Percentiles rank a stretch among this genome's conserved stretches.
Conservation (phyloP, 2,888 invertebrate species). For the Drosophila histrio region DNA sequence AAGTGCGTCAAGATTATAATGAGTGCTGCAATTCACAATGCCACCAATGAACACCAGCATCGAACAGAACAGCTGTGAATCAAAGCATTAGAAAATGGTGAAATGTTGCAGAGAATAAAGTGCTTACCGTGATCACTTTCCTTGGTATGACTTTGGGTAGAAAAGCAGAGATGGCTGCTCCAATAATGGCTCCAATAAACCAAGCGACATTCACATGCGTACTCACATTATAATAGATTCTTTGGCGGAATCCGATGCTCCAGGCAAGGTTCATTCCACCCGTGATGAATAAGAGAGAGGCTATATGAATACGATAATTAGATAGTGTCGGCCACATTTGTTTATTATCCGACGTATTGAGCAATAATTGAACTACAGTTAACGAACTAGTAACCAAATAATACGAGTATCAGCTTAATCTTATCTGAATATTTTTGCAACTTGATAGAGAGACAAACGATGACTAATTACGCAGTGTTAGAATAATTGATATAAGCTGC, state of each 20-base stretch:
- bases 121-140: constrained; percentile 38
- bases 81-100: neutral
- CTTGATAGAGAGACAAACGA: neutral
- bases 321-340: neutral
- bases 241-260: constrained; percentile 53
- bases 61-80: constrained; percentile 46
- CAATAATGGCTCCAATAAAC: constrained; percentile 80
- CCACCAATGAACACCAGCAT: constrained; percentile 65
- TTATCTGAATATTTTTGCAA: neutral
- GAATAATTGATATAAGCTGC: neutral
- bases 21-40: constrained; percentile 47
- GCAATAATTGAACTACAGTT: neutral
- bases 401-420: neutral
- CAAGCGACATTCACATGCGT: constrained; percentile 61
- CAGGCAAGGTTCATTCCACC: constrained; percentile 77
- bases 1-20: constrained; percentile 33
- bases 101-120: neutral
- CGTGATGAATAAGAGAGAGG: constrained; percentile 62
- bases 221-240: rapidly evolving
- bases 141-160: constrained; percentile 60
- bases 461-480: neutral
- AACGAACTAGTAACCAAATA: neutral
- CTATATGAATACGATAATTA: constrained; percentile 36
- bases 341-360: neutral
- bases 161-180: constrained; percentile 59